A percentile compares a stretch with the other conserved stretches of the same genome.
These are phyloP conservation scores for Eptatretus burgeri DNA, from an alignment of 2,113 vertebrate species.

Conservation along the genomic window DNA sequence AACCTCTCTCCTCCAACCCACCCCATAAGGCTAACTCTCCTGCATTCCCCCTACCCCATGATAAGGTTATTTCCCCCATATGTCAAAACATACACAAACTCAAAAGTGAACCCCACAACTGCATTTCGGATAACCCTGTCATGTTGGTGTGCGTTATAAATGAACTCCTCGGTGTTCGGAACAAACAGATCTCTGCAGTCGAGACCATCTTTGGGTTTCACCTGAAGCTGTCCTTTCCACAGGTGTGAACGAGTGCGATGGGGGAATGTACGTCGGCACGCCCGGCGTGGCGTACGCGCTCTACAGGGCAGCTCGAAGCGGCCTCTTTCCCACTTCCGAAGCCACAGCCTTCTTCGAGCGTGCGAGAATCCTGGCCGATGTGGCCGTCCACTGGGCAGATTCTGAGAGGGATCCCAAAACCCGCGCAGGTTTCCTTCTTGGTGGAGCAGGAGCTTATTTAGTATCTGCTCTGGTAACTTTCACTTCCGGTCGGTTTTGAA, in stretches of 20 bases:
- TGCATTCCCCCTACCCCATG: too few species aligned
- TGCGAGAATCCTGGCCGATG: constrained; percentile 37
- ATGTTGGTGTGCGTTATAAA: too few species aligned
- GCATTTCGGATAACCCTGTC: too few species aligned
- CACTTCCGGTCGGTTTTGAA: neutral
- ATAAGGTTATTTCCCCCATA: too few species aligned
- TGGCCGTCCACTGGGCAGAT: constrained; percentile 27
- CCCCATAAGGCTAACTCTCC: too few species aligned
- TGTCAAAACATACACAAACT: too few species aligned
- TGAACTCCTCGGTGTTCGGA: too few species aligned
- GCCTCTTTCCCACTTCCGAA: constrained; percentile 26
- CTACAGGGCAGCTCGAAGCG: constrained; percentile 32
- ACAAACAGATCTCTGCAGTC: too few species aligned
- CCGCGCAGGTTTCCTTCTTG: constrained; percentile 37
- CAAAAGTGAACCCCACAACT: too few species aligned
- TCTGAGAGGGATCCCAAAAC: constrained; percentile 33
- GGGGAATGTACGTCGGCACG: constrained; percentile 37
- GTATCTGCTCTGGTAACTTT: neutral
- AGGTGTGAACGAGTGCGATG: constrained; percentile 20
- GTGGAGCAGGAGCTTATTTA: neutral
- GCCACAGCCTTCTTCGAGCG: constrained; percentile 30
- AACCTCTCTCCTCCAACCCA: too few species aligned
- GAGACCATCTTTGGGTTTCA: too few species aligned
- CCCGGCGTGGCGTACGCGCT: constrained; percentile 52
- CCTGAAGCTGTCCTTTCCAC: neutral